phyloP scores from a whole-genome alignment of 2,888 invertebrate species.

The Netelia fuscicornis region DNA sequence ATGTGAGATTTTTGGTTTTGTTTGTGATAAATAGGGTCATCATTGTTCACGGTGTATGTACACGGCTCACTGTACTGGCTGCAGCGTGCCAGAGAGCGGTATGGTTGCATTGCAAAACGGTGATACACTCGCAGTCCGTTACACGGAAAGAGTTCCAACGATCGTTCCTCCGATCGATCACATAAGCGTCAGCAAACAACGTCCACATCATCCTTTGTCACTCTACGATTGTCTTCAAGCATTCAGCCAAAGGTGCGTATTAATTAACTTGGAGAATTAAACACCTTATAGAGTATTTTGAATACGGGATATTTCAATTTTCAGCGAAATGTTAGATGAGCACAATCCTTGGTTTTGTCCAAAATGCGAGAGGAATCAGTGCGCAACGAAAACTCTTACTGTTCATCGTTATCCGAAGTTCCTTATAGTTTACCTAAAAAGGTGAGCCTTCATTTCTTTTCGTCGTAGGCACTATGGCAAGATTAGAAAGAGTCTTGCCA shows the following conservation, averaged over 20 bases:
- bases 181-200: constrained; percentile 85
- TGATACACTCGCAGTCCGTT: constrained; percentile 86
- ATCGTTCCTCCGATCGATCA: constrained; percentile 84
- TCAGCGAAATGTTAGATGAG: constrained; percentile 88
- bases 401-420: constrained; percentile 88
- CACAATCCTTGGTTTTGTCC: constrained; percentile 90
- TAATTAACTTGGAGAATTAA: background rate
- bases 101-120: constrained; percentile 86
- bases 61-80: constrained; percentile 87
- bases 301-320: constrained; percentile 61
- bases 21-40: constrained; percentile 84
- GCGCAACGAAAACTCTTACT: constrained; percentile 88
- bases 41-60: constrained; percentile 87
- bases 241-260: constrained; percentile 86
- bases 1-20: constrained; percentile 34
- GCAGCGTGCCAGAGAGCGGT: constrained; percentile 85
- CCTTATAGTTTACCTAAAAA: constrained; percentile 88
- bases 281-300: background rate
- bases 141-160: constrained; percentile 83
- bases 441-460: constrained; percentile 77
- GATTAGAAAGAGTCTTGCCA: too few relatives aligned
- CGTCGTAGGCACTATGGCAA: too few relatives aligned
- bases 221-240: constrained; percentile 88
- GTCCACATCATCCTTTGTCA: constrained; percentile 86
- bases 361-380: constrained; percentile 87